These are phyloP conservation scores for Phlogophora meticulosa DNA, from an alignment of 2,888 invertebrate species.

Conservation along the genomic window DNA sequence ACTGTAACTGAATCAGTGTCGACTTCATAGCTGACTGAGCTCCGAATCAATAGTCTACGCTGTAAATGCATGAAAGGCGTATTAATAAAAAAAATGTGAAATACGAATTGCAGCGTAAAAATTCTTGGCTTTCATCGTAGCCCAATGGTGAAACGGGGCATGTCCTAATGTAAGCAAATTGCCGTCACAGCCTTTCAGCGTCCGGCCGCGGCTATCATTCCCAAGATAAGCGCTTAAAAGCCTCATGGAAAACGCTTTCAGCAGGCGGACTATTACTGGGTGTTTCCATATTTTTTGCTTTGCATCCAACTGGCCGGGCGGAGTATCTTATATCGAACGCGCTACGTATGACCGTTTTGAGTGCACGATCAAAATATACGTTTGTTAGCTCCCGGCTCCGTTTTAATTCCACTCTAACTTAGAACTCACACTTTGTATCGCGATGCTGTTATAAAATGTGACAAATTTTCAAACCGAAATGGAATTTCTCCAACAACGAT, in stretches of 20 bases:
- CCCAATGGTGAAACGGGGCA: constrained; percentile 80
- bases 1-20: constrained; percentile 80
- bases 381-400: constrained; percentile 59
- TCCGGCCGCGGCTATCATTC: constrained; percentile 90
- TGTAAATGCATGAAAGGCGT: constrained; percentile 70
- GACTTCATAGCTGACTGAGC: constrained; percentile 80
- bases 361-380: constrained; percentile 70
- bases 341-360: constrained; percentile 72
- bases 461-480: constrained; percentile 44
- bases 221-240: constrained; percentile 91
- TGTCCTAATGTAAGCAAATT: constrained; percentile 91
- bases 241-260: constrained; percentile 89
- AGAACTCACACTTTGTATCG: constrained; percentile 30
- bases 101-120: constrained; percentile 73
- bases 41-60: constrained; percentile 76
- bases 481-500: constrained; percentile 31
- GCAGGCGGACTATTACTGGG: constrained; percentile 84
- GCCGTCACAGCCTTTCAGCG: constrained; percentile 89
- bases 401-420: constrained; percentile 64
- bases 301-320: constrained; percentile 71
- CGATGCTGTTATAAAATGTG: constrained; percentile 39
- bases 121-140: constrained; percentile 73
- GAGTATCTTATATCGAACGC: constrained; percentile 74
- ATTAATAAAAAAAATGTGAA: constrained; percentile 61
- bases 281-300: constrained; percentile 85